Evolutionary conservation across 1,140 invertebrate species (phyloP).

Genomic region (Brachionus plicatilis): DNA sequence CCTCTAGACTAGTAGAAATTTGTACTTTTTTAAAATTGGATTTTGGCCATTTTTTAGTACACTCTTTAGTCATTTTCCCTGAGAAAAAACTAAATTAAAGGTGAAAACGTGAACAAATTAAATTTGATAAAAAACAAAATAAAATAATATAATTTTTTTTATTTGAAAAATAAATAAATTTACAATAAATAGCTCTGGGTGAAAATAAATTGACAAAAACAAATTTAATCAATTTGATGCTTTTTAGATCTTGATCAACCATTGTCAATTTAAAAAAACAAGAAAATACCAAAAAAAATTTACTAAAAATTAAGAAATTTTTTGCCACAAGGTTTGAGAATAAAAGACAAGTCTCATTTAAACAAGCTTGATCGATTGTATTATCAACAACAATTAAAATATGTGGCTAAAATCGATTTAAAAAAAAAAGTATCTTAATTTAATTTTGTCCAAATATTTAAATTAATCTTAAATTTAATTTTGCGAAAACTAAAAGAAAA

Average conservation of each 20-base stretch:
- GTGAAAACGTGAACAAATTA: not conserved
- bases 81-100: not conserved
- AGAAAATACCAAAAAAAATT: not conserved
- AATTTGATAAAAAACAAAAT: not conserved
- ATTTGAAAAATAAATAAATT: not conserved
- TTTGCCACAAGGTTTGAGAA: not conserved
- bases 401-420: not conserved
- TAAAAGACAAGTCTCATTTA: not conserved
- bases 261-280: not conserved
- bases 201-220: not conserved
- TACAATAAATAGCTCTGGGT: not conserved
- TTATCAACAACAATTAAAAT: not conserved
- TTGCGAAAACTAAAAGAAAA: not conserved
- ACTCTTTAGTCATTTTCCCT: not conserved
- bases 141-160: not conserved
- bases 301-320: not conserved
- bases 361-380: not conserved
- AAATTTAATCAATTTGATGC: not conserved
- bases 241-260: not conserved
- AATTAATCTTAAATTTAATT: not conserved
- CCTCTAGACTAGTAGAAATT: too few relatives aligned
- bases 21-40: too few relatives aligned
- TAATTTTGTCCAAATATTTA: not conserved
- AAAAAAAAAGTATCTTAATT: not conserved
- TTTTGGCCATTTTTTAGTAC: too few relatives aligned